Evolutionary conservation across 2,888 invertebrate genomes (phyloP).

Genomic region (Conomelus anceps): DNA sequence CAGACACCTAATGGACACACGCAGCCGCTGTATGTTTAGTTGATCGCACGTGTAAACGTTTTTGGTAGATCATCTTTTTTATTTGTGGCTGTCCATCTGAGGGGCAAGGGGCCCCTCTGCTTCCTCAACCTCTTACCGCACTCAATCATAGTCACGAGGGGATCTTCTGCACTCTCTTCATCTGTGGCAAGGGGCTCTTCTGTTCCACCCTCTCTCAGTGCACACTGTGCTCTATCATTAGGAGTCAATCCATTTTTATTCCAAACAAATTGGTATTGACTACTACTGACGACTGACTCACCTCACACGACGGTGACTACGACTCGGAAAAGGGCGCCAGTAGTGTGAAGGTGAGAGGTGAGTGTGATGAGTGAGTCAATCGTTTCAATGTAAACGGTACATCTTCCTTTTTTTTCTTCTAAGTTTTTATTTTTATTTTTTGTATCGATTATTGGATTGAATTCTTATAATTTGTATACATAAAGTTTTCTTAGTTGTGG

Average conservation of each 20-base stretch:
- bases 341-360: neutral
- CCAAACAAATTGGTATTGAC: slow-evolving; percentile 5
- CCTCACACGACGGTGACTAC: neutral
- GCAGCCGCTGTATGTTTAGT: neutral
- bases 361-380: neutral
- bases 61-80: neutral
- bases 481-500: no score
- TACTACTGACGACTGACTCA: neutral
- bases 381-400: no score
- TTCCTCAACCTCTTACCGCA: neutral
- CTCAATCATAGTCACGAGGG: no score
- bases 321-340: neutral
- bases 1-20: neutral
- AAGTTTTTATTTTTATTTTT: no score
- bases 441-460: no score
- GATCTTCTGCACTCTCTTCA: neutral
- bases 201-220: neutral
- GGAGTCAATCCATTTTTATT: slow-evolving; percentile 5
- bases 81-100: neutral
- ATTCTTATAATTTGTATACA: no score
- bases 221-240: neutral
- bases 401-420: no score
- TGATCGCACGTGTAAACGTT: neutral
- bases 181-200: neutral
- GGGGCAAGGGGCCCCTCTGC: neutral